Evolutionary conservation across 2,888 invertebrate species (phyloP), one percentile per base, ranked within the genome.

Genomic region (Hypercompe scribonia): DNA sequence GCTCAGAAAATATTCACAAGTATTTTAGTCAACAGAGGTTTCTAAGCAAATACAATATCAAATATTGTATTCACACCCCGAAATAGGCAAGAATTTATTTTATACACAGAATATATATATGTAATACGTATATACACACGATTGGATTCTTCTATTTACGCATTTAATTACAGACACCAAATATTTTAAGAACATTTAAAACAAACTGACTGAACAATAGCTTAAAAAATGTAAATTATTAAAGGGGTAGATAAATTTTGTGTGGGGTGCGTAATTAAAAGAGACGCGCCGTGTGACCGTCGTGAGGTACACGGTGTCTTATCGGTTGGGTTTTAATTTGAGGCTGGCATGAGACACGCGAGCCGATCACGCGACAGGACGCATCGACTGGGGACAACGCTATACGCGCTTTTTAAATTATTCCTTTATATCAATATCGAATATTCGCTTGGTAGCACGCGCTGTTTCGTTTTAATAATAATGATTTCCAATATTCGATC

Each of bases 241-340:
- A 90, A 91, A 91, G 89, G 93, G 91, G 90, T 90, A 92, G 92
- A 93, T 93, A 92, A 90, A 89, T 91, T 90, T 90, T 85, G 89
- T 90, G 90, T 92, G 90, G 93, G 93, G 94, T 95, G 95, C 94
- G 95, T 95, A 95, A 95, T 95, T 95, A 95, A 95, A 94, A 91
- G 91, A 92, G 94, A 94, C 93, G 92, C 92, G 91, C 90, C 85
- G 90, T 86, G 87, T 91, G 92, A 92, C 93, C 90, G 93, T 95
- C 95, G 95, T 95, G 95, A 94, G 94, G 90, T 90, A 90, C 91
- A 89, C 87, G 90, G 93, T 92, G 94, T 94, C 94, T 95, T 95
- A 95, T 95, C 95, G 93, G 90, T 81, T 88, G 86, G 89, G 90
- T 92, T 94, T 95, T 95, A 95, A 95, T 95, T 95, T 95, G 95